Conservation (phyloP, 2,113 vertebrate species). For the Psittacula cyanocephala region DNA sequence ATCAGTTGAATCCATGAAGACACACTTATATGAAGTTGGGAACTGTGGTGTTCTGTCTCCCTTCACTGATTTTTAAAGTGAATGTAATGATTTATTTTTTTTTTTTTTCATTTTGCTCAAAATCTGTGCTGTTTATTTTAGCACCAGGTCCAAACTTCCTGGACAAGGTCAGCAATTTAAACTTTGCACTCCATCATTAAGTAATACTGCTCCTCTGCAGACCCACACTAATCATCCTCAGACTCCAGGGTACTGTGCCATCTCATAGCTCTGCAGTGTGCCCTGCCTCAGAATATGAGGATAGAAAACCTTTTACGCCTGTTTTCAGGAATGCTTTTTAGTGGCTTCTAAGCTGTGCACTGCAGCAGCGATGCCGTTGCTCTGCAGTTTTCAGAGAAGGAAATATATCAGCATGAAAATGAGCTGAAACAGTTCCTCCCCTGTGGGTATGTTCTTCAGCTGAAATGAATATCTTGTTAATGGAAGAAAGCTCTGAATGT, state of each 20-base stretch:
- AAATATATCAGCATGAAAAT: slow-evolving; percentile 39
- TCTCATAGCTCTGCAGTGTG: not conserved
- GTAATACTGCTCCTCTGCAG: not conserved
- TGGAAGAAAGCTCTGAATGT: not conserved
- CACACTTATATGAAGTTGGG: not conserved
- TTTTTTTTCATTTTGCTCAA: not conserved
- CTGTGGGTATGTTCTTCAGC: slow-evolving; percentile 4
- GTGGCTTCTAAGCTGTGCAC: not conserved
- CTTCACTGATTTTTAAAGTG: not conserved
- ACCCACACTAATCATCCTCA: not conserved
- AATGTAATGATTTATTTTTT: not conserved
- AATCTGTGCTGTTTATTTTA: not conserved
- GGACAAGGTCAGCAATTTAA: not conserved
- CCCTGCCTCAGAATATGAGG: not conserved
- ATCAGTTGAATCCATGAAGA: not conserved
- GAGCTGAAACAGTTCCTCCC: slow-evolving; percentile 20
- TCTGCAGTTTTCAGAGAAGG: slow-evolving; percentile 9
- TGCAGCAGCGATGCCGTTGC: not conserved
- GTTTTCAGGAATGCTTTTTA: not conserved
- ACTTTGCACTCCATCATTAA: not conserved
- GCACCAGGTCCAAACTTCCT: not conserved
- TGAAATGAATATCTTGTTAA: slow-evolving; percentile 28
- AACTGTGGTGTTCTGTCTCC: not conserved
- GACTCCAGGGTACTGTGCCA: not conserved
- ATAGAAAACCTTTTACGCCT: not conserved